Evolutionary conservation across 2,888 invertebrate genomes (phyloP).

Genomic region (Lutraria lutraria): DNA sequence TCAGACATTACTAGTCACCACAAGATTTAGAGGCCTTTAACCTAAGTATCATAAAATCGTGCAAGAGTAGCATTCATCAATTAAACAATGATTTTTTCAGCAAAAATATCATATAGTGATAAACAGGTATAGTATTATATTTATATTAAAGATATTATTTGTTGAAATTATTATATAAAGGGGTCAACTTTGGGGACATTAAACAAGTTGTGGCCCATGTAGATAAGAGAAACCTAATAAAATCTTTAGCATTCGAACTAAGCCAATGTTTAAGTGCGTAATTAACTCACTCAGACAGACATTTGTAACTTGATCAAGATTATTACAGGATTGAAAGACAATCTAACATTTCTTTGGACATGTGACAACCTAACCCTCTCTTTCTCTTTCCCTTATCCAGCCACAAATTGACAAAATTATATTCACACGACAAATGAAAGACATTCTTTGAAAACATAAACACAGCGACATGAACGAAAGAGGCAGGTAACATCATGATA

Average conservation of each 20-base stretch:
- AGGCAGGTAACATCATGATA: neutral
- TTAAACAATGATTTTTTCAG: too few relatives aligned
- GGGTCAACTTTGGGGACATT: too few relatives aligned
- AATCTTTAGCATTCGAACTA: neutral
- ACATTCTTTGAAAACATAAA: slow-evolving; percentile 2
- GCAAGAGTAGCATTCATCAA: too few relatives aligned
- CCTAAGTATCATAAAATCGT: too few relatives aligned
- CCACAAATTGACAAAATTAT: neutral
- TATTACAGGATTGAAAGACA: slow-evolving; percentile 9
- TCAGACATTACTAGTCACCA: too few relatives aligned
- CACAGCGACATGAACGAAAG: neutral
- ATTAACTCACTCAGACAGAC: slow-evolving; percentile 9
- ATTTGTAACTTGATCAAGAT: neutral
- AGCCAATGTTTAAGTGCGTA: neutral
- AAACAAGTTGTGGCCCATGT: too few relatives aligned
- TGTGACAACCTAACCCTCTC: neutral
- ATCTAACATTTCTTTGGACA: slow-evolving; percentile 2
- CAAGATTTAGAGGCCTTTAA: too few relatives aligned
- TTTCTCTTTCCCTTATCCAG: neutral
- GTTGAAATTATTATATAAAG: too few relatives aligned
- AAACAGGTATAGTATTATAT: too few relatives aligned
- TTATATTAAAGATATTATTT: too few relatives aligned
- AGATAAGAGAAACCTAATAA: too few relatives aligned
- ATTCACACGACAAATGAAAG: slow-evolving; percentile 9
- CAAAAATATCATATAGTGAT: too few relatives aligned